Evolutionary conservation across 1,140 invertebrate species (phyloP).

Genomic region (Nomia melanderi): DNA sequence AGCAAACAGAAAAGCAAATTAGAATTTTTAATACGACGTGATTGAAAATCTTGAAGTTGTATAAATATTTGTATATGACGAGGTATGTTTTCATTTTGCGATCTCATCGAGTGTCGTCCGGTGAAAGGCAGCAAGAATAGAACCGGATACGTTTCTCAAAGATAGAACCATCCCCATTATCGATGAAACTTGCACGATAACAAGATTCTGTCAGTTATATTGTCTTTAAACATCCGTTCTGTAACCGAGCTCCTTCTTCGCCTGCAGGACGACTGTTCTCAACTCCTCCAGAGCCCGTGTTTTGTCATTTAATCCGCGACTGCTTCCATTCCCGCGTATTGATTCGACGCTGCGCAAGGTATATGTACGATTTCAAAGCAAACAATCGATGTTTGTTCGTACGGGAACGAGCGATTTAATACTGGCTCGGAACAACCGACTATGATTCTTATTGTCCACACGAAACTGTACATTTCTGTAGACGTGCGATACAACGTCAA

Average conservation of each 20-base stretch:
- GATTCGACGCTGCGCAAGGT: slow-evolving; percentile 19
- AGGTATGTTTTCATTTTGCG: background rate
- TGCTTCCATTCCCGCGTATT: slow-evolving; percentile 35
- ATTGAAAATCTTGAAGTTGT: no score
- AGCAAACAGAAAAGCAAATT: no score
- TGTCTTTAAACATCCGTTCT: slow-evolving; percentile 26
- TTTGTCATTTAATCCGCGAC: slow-evolving; percentile 44
- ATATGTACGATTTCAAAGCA: slow-evolving; percentile 45
- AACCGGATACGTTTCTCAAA: background rate
- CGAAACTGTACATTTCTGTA: no score
- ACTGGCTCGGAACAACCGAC: slow-evolving; percentile 21
- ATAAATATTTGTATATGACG: no score
- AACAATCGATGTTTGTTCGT: slow-evolving; percentile 37
- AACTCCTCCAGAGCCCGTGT: slow-evolving; percentile 19
- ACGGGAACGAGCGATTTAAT: slow-evolving; percentile 30
- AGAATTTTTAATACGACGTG: no score
- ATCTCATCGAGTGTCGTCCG: background rate
- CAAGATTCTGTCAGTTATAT: slow-evolving; percentile 6
- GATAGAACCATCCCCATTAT: no score
- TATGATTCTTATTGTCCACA: background rate
- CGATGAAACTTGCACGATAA: slow-evolving; percentile 6
- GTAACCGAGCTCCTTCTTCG: background rate
- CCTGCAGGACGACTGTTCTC: slow-evolving; percentile 5
- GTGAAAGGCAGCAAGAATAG: no score
- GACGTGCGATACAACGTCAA: no score